phyloP scores from a whole-genome alignment of 2,113 vertebrate genomes.

The Hippolais icterina region DNA sequence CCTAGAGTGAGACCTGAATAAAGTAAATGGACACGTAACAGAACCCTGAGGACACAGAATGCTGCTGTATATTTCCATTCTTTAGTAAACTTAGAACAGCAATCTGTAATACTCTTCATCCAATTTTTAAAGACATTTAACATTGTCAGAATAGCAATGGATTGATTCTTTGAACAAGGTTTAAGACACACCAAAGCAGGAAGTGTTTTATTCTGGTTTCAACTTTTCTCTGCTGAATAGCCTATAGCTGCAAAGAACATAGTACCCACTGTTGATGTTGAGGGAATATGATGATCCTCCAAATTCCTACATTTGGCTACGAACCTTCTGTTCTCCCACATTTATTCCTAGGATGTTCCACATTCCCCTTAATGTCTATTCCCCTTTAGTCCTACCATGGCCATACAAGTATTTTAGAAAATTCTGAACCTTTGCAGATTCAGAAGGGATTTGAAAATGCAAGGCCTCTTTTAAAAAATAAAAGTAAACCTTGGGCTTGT shows the following conservation, averaged over 20 bases:
- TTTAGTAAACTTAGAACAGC: not conserved
- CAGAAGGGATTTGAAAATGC: not conserved
- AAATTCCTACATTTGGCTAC: not conserved
- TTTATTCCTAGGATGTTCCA: not conserved
- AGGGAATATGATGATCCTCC: rapidly evolving
- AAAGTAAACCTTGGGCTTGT: not conserved
- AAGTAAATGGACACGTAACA: not conserved
- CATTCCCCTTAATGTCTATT: not conserved
- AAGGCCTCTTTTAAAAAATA: not conserved
- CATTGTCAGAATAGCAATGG: not conserved
- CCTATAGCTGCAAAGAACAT: not conserved
- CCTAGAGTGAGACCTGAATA: not conserved
- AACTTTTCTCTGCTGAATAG: not conserved
- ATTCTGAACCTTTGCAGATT: not conserved
- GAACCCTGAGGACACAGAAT: not conserved
- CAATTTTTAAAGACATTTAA: not conserved
- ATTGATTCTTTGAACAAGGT: not conserved
- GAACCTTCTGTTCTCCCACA: not conserved
- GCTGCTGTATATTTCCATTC: not conserved
- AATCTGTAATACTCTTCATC: not conserved
- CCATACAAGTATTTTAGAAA: not conserved
- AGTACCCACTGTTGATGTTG: not conserved
- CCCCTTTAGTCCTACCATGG: not conserved
- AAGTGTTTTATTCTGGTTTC: not conserved
- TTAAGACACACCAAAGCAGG: not conserved